phyloP scores from a whole-genome alignment of 2,797 vertebrate species.

The Rhinella marina region DNA sequence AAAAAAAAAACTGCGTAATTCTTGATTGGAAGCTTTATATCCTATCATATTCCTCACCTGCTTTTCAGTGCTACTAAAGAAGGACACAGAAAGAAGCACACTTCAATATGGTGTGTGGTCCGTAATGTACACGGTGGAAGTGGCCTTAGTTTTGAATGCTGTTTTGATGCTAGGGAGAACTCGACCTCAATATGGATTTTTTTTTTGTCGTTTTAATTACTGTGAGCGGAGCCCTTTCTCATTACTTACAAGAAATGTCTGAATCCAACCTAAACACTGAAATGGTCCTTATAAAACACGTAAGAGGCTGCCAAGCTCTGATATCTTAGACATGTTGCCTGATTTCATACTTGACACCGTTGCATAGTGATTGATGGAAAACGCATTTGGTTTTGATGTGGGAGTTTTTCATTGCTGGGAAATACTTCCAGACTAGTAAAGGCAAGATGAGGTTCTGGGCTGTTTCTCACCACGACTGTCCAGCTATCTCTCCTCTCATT shows the following conservation, averaged over 20 bases:
- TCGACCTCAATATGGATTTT: not conserved
- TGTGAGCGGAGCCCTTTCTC: slow-evolving; percentile 5
- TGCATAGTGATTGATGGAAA: slow-evolving; percentile 43
- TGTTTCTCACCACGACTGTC: slow-evolving; percentile 2
- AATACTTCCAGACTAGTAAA: slow-evolving; percentile 37
- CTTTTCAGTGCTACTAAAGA: too few species aligned
- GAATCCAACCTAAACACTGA: slow-evolving; percentile 32
- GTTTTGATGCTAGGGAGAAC: not conserved
- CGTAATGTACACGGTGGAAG: not conserved
- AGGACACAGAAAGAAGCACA: too few species aligned
- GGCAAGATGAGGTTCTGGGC: slow-evolving; percentile 13
- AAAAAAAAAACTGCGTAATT: too few species aligned
- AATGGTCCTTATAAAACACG: not conserved
- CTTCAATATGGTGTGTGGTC: not conserved
- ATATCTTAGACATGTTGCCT: slow-evolving; percentile 31
- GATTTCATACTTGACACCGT: slow-evolving; percentile 42
- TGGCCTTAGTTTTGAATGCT: not conserved
- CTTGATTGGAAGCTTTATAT: too few species aligned
- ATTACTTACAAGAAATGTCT: not conserved
- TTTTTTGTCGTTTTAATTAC: not conserved
- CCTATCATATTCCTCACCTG: too few species aligned
- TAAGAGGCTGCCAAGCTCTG: slow-evolving; percentile 30
- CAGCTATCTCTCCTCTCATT: slow-evolving; percentile 37
- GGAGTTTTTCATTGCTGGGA: slow-evolving; percentile 37
- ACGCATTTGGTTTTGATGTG: slow-evolving; percentile 33